These are phyloP conservation scores for Liasis olivaceus DNA, from an alignment of 2,797 vertebrate species.

Conservation along the genomic window DNA sequence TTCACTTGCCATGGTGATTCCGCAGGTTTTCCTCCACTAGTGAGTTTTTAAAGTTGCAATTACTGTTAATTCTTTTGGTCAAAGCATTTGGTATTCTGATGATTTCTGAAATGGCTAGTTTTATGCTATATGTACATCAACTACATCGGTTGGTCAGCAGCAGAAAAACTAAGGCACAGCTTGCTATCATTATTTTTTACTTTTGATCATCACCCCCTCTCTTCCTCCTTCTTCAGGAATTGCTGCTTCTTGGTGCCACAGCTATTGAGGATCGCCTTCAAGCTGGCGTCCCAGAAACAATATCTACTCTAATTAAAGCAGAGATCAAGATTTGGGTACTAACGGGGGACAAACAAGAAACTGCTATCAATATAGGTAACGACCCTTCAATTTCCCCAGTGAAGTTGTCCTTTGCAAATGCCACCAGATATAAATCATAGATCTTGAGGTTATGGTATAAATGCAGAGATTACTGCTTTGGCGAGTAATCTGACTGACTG, in stretches of 20 bases:
- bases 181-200: constrained; percentile 25
- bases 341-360: constrained; percentile 97
- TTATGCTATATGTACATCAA: neutral
- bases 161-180: neutral
- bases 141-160: constrained; percentile 18
- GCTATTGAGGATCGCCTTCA: constrained; percentile 97
- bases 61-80: constrained; percentile 50
- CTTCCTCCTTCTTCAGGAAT: constrained; percentile 76
- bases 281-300: constrained; percentile 94
- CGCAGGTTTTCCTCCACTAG: neutral
- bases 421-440: neutral
- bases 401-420: fast-evolving
- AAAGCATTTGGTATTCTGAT: constrained; percentile 12
- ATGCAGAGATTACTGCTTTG: neutral
- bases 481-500: neutral
- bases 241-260: constrained; percentile 91
- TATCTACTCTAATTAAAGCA: constrained; percentile 90
- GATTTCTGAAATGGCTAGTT: constrained; percentile 34
- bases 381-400: neutral
- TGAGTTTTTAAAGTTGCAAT: constrained; percentile 14
- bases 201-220: constrained; percentile 12
- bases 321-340: constrained; percentile 98
- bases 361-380: constrained; percentile 95
- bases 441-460: neutral
- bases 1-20: constrained; percentile 25